Base-by-base conservation (phyloP, 2,888 invertebrate genomes). In the Athripsodes cinereus region DNA sequence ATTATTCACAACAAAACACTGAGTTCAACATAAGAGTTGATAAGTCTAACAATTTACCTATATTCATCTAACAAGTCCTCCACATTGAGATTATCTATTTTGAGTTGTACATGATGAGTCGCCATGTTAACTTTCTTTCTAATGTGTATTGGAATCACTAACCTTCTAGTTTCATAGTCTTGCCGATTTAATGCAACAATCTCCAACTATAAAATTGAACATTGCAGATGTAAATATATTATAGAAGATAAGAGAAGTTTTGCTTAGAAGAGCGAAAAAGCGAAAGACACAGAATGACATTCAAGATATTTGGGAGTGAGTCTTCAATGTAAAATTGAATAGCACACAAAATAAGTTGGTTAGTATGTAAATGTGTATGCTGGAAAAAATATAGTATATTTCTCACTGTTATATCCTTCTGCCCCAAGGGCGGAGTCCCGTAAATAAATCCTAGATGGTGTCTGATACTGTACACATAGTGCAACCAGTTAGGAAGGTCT, bases 31-130 rank as follows among this genome's bases (percentile, higher is more conserved):
- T n/a, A n/a, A n/a, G n/a, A n/a, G n/a, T n/a, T n/a, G n/a, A n/a
- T n/a, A n/a, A n/a, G n/a, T n/a, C n/a, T 31, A 11, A 31, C 31
- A 8, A 31, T 16, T 20, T 8, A 77, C 79, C 81, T 78, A 31
- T 76, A 82, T 16, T 82, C 81, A 71, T 91, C 87, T 69, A 94
- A 86, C 68, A 94, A 78, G 69, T 95, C 92, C 64, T 92, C 91
- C 55, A 93, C 90, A 69, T 94, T 92, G 21, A 93, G 74, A 72
- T 94, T 94, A 70, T 92, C 89, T 51, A 95, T 90, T 74, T 94
- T 94, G 68, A 95, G 75, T 69, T 92, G 88, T 3, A 93, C 86
- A 67, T 92, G 86, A 69, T 87, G 85, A 47, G 81, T 82, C 0
- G 90, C 85, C 62, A 85, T 81, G 64, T 81, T 83, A 59, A 80